Evolutionary conservation across 2,113 vertebrate genomes (phyloP).

Genomic region (Poeciliopsis retropinna): DNA sequence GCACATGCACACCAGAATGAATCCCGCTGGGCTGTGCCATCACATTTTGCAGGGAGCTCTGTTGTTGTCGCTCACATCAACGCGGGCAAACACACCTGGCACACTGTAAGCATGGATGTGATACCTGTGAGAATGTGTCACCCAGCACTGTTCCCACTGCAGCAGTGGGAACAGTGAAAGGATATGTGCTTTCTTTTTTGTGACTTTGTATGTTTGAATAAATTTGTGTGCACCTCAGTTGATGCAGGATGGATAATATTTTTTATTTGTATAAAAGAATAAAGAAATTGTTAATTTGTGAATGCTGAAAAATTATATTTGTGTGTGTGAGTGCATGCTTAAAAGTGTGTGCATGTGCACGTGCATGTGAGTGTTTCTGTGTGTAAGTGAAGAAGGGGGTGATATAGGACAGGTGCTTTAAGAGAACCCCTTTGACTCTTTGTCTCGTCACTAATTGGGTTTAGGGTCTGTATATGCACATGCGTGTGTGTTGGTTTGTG

Average conservation of each 20-base stretch:
- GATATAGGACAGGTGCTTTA: conserved; percentile 78
- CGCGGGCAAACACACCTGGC: conserved; percentile 54
- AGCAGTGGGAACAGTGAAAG: conserved; percentile 30
- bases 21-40: background rate
- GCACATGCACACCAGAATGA: conserved; percentile 7
- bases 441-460: conserved; percentile 77
- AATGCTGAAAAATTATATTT: conserved; percentile 2
- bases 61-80: conserved; percentile 11
- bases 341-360: conserved; percentile 25
- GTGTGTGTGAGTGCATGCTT: conserved; percentile 9
- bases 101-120: conserved; percentile 67
- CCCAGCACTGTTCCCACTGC: conserved; percentile 73
- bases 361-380: conserved; percentile 12
- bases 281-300: background rate
- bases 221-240: background rate
- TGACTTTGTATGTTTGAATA: conserved; percentile 16
- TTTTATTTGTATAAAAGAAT: background rate
- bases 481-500: conserved; percentile 11
- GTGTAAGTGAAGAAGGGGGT: background rate
- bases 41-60: background rate
- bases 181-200: conserved; percentile 24
- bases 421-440: conserved; percentile 63
- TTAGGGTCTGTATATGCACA: conserved; percentile 40
- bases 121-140: conserved; percentile 83
- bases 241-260: background rate